phyloP scores from a whole-genome alignment of 2,888 invertebrate species.

The Trachelus tabidus region DNA sequence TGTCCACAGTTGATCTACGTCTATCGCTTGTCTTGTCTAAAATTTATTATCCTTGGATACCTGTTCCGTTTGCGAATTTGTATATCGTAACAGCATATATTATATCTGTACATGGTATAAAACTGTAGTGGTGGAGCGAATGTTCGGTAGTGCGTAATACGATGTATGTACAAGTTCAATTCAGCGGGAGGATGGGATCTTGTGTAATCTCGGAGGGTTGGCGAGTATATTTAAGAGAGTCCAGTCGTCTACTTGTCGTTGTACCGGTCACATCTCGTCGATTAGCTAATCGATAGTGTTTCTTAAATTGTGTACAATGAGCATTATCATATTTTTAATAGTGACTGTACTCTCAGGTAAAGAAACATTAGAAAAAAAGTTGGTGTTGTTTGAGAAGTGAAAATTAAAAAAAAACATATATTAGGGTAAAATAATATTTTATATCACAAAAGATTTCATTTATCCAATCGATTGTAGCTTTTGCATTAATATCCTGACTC shows the following conservation, averaged over 20 bases:
- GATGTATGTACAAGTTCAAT: constrained; percentile 38
- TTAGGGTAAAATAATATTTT: neutral
- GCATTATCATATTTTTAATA: neutral
- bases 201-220: constrained; percentile 45
- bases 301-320: neutral
- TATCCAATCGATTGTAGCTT: too few relatives aligned
- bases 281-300: constrained; percentile 16
- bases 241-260: constrained; percentile 39
- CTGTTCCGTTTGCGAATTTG: neutral
- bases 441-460: too few relatives aligned
- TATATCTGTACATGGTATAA: neutral
- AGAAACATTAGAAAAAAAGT: neutral
- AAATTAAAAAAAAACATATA: too few relatives aligned
- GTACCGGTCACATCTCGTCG: constrained; percentile 33
- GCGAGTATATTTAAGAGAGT: constrained; percentile 38
- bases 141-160: constrained; percentile 7
- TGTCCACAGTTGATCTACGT: neutral
- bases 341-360: neutral
- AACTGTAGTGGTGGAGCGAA: neutral
- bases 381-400: too few relatives aligned
- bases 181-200: constrained; percentile 36
- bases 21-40: neutral
- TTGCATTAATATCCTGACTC: too few relatives aligned
- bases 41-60: neutral
- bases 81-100: neutral